A percentile compares a stretch with the other conserved stretches of the same genome.
These are phyloP conservation scores for Ormyrus rosae DNA, from an alignment of 2,888 invertebrate species.

Conservation along the genomic window DNA sequence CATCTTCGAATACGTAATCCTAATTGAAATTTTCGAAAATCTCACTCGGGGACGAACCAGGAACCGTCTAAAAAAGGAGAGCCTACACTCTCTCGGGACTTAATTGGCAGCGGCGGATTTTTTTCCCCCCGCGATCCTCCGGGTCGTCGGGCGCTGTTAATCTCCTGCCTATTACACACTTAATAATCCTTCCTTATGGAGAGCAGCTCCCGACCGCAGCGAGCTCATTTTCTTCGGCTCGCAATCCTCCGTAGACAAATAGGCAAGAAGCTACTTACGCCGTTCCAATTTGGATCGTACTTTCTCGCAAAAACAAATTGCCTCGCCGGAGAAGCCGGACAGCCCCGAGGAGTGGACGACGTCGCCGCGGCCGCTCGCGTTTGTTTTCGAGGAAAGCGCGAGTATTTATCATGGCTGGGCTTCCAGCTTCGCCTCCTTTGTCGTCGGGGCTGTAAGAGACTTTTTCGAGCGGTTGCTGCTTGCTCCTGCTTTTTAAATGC, in stretches of 20 bases:
- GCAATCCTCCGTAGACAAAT: slow-evolving; percentile 42
- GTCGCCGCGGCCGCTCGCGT: slow-evolving; percentile 8
- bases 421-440: slow-evolving; percentile 29
- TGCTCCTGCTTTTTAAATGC: slow-evolving; percentile 19
- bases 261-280: slow-evolving; percentile 46
- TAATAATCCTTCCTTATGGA: slow-evolving; percentile 52
- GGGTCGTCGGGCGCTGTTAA: slow-evolving; percentile 38
- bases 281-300: slow-evolving; percentile 25
- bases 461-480: background rate
- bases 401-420: background rate
- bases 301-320: slow-evolving; percentile 64
- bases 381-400: slow-evolving; percentile 40
- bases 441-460: background rate
- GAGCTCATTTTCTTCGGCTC: slow-evolving; percentile 51
- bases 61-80: no score
- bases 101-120: slow-evolving; percentile 37
- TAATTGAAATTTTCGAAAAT: no score
- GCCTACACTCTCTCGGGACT: slow-evolving; percentile 4
- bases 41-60: no score
- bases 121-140: background rate
- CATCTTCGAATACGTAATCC: no score
- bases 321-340: slow-evolving; percentile 64
- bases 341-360: background rate
- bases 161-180: slow-evolving; percentile 50
- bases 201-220: slow-evolving; percentile 28